Percentiles rank a stretch among this genome's conserved stretches.
These are phyloP conservation scores for Cichlasoma orientale DNA, from an alignment of 2,797 vertebrate genomes.

Conservation along the genomic window DNA sequence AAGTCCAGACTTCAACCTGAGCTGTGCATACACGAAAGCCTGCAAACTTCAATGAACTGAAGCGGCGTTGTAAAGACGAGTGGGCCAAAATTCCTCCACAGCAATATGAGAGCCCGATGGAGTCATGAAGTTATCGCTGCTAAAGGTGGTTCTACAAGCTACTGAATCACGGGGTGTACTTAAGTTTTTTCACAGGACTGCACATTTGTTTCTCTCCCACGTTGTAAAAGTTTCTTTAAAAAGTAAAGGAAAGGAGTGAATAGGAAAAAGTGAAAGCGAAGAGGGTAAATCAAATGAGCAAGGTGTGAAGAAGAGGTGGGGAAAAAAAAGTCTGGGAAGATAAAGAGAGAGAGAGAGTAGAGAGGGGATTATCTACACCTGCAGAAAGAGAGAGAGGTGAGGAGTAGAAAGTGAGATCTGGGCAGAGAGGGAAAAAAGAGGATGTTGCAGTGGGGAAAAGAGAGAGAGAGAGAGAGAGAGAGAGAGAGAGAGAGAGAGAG, in stretches of 20 bases:
- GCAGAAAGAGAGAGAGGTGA: constrained; percentile 1
- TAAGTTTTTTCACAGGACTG: neutral
- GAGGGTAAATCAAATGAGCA: constrained; percentile 7
- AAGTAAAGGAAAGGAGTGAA: neutral
- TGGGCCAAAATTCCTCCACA: no score
- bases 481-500: constrained; percentile 27
- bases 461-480: constrained; percentile 23
- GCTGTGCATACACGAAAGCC: no score
- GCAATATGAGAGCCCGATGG: no score
- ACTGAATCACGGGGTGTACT: neutral
- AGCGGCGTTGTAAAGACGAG: no score
- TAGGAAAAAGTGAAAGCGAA: neutral
- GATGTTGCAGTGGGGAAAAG: neutral
- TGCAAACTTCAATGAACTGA: no score
- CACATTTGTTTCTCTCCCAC: neutral
- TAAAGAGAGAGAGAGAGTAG: neutral
- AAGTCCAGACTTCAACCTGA: no score
- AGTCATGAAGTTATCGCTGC: neutral
- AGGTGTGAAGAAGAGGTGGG: constrained; percentile 15
- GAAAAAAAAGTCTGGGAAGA: constrained; percentile 12
- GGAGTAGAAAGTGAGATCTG: neutral
- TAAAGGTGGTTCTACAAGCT: neutral
- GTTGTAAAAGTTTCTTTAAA: neutral
- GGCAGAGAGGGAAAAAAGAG: neutral
- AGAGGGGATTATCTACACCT: constrained; percentile 13